Evolutionary conservation across 2,113 vertebrate species (phyloP), one percentile per base, ranked within the genome.

Genomic region (Toxostoma redivivum): DNA sequence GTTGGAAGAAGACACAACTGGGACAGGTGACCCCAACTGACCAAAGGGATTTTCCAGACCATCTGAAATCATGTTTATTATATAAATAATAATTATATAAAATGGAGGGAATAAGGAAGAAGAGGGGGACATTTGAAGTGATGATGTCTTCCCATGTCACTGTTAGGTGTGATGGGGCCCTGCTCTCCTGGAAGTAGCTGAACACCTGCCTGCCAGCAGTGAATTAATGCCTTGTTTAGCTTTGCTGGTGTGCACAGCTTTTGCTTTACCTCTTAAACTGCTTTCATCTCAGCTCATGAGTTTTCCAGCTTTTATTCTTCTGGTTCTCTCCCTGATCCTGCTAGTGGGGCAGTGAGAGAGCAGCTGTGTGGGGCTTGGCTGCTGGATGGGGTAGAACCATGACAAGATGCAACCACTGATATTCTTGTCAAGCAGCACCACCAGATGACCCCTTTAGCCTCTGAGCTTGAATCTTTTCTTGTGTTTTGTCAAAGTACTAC

Each of bases 141-240:
- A 53, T 38, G 15, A 3, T 11, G 5, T 20, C 47, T 78, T 38
- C n/a, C 28, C 15, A 24, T 0, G 1, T 69, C 28, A 38, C 28
- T 0, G 1, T 33, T 53, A 19, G 0, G 2, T 2, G 12, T 28
- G 62, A 33, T 8, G 33, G 19, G 25, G 10, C 23, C 12, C n/a
- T 53, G 73, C 28, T 61, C 8, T 78, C 19, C 64, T 20, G 54
- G 38, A 23, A 38, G 11, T 16, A 24, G 28, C n/a, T 61, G 47
- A 78, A 70, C 28, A 33, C 15, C 38, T 78, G 45, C 37, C 62
- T 22, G 6, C 28, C 27, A 53, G 19, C 2, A 28, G 64, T 20
- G 64, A 69, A 53, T 45, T 5, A 37, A 69, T 53, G 7, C 15
- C 73, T 31, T n/a, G 15, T 12, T 84, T 65, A 24, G 4, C 23